Base-by-base conservation (phyloP, 2,113 vertebrate genomes). In the Sander lucioperca region DNA sequence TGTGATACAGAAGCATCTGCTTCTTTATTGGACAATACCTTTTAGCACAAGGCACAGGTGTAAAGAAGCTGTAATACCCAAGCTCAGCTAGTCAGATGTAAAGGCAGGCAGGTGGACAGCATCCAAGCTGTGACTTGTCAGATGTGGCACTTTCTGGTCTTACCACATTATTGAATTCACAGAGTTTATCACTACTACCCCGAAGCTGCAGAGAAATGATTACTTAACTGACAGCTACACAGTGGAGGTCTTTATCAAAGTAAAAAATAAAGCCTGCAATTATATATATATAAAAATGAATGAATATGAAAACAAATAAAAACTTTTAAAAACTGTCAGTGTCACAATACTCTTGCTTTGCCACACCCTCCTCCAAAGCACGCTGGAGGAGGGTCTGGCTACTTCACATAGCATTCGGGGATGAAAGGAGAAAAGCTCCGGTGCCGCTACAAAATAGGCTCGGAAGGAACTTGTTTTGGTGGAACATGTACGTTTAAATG, bases 111-210 rank as follows among this genome's bases (percentile, higher is more conserved):
- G 61, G 2, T 82, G 57, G 50, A 79, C 18, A 54, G 27, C 23
- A 57, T 54, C 53, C 82, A 76, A 64, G 47, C 53, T 27, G 36
- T 53, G 23, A 59, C 53, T 56, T 23, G 54, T 63, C 16, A 63
- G 30, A 80, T 59, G 62, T 53, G 66, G 70, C 63, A 59, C 63
- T 74, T 66, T 74, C 74, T 64, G 59, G 56, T 84, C 39, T 45
- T 16, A 70, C 57, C 57, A 67, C 61, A 62, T 70, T 61, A 69
- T 80, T 73, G 74, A 72, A 57, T 80, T 57, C 51, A 67, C 30
- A 50, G 54, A n/a, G 23, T 62, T 50, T 50, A 23, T 53, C 56
- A 54, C 12, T 8, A 30, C 18, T 25, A 16, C 10, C 33, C 48
- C 14, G 21, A 11, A 67, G 59, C 50, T 71, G 63, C 30, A 9